Evolutionary conservation across 2,888 invertebrate genomes (phyloP), one percentile per base, ranked within the genome.

Genomic region (Automeris io): DNA sequence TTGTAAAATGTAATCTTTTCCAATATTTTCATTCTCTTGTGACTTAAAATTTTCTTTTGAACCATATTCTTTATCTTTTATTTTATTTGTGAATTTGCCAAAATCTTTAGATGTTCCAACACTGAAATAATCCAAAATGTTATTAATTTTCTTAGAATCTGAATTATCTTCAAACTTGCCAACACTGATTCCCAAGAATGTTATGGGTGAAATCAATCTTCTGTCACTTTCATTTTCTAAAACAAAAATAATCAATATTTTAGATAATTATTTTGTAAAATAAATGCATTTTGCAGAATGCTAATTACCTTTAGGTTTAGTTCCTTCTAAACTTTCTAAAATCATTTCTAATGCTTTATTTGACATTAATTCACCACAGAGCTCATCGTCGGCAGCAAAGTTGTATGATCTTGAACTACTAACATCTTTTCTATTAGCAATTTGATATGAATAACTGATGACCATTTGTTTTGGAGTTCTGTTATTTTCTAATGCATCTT

Each of bases 401-500:
- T 86, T 86, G 43, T 85, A 80, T 0, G 87, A 87, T 43, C 94
- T 89, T 2, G 95, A 92, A 51, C 90, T 90, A 12, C 90, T 87
- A 0, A 88, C 69, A 48, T 91, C 90, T 37, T 85, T 88, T 0
- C 87, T 75, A 41, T 87, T 76, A 8, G 87, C 66, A 35, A 89
- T 76, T 51, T 90, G 88, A 34, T 88, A 82, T 1, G 90, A 79
- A 59, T 91, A 93, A 69, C 91, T 92, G 0, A 96, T 89, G 0
- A 93, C 93, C 82, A 97, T 89, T 59, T 92, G 89, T 68, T 92
- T 91, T 0, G 96, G 96, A 21, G 89, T 90, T 35, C 97, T 89
- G 57, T 93, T 93, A 61, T 95, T 96, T 83, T 97, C 93, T 32
- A 90, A 70, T 1, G 90, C 81, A 77, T 98, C 98, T 61, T 93